phyloP scores from a whole-genome alignment of 1,140 invertebrate genomes.

The Popillia japonica region DNA sequence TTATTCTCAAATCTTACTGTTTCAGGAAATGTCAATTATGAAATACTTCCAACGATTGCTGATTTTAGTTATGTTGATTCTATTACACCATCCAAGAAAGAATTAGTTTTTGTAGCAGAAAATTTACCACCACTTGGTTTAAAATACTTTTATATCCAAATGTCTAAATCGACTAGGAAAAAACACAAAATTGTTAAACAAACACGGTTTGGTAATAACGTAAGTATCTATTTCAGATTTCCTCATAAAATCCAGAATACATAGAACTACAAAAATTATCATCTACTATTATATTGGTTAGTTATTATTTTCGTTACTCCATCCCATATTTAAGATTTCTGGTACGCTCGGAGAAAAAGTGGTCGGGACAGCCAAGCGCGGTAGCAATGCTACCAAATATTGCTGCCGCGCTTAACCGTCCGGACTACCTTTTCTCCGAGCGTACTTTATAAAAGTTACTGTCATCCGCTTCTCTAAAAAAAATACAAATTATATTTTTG shows the following conservation, averaged over 20 bases:
- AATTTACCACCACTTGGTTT: constrained; percentile 72
- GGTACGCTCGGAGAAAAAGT: too few species aligned
- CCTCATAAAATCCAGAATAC: neutral
- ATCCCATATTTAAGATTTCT: too few species aligned
- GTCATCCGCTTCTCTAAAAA: too few species aligned
- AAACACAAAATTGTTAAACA: neutral
- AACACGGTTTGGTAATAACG: constrained; percentile 10
- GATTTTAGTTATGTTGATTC: constrained; percentile 40
- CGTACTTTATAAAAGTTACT: too few species aligned
- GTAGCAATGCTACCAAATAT: too few species aligned
- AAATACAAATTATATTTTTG: too few species aligned
- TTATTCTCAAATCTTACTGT: neutral
- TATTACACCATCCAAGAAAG: constrained; percentile 57
- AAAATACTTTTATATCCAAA: constrained; percentile 66
- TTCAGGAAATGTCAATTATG: constrained; percentile 28
- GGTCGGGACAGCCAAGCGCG: too few species aligned
- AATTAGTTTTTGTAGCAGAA: constrained; percentile 72
- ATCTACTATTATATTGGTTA: too few species aligned
- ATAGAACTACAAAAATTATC: too few species aligned
- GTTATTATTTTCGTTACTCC: too few species aligned
- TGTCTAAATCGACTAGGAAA: neutral
- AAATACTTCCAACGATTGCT: constrained; percentile 41
- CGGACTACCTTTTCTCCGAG: too few species aligned
- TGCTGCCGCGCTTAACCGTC: too few species aligned
- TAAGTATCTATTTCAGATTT: neutral